Evolutionary conservation across 2,888 invertebrate genomes (phyloP), one percentile per base, ranked within the genome.

Genomic region (Drosophila siamana): DNA sequence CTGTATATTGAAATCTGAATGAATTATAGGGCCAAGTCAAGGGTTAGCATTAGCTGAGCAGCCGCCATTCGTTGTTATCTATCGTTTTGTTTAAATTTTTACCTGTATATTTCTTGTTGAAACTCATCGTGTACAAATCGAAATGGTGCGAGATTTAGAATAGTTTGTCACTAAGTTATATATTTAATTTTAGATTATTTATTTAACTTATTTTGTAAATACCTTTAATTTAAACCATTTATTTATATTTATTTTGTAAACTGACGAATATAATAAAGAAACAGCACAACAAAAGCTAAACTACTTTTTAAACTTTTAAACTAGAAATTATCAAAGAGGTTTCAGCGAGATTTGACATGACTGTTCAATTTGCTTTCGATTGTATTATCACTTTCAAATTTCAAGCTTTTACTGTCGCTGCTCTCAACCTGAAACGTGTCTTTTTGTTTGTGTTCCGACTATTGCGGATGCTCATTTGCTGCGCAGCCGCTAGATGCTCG

Each of bases 131-230:
- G 78, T 76, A 81, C 61, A 83, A 52, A 83, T 85, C 70, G 56
- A 76, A 74, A 80, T 68, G 75, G 81, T 87, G 87, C 86, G 80
- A 74, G 79, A 43, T 63, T 26, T 52, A 54, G 19, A 7, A 30
- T 44, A 51, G 30, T 55, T 16, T 11, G n/a, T 13, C 9, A 15
- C 2, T 59, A 60, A 47, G 8, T 52, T 48, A 28, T 8, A 13
- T 22, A 62, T 43, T 24, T 59, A 55, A 46, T 41, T 41, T 36
- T 36, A 41, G 44, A 38, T 44, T 50, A 36, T 70, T 71, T 69
- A 73, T 62, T 65, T 50, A 33, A 47, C 19, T 48, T 64, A 64
- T 33, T 30, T n/a, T 55, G 2, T 30, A 57, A 5, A 48, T 57
- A 26, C 55, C 46, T 57, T 55, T 69, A 82, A 61, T 54, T 67